Evolutionary conservation across 2,888 invertebrate species (phyloP), one percentile per base, ranked within the genome.

Genomic region (Sarcophaga variegata): DNA sequence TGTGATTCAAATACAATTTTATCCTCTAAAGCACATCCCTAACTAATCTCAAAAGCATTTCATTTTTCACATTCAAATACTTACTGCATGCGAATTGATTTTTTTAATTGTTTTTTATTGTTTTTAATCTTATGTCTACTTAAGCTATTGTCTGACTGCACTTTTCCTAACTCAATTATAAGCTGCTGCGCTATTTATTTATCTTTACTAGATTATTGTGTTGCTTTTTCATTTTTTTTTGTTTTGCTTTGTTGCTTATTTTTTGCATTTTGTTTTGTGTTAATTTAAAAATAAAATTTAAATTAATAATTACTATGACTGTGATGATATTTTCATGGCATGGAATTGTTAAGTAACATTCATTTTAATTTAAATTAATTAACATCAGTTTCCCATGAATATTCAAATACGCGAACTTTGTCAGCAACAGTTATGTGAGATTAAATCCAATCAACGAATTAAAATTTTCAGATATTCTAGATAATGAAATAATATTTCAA

Each of bases 281-380:
- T 69, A 47, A 47, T 47, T 69, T 47, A 45, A 37, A 37, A 37
- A 47, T 20, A 66, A 37, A 66, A 66, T 66, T 22, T 27, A 37
- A 66, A n/a, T 37, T 37, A 37, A n/a, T 11, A 45, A 67, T 67
- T 67, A 67, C 17, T 11, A 4, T 22, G 17, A 49, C 49, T 69
- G 49, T 70, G 49, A 25, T 70, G 49, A 25, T 70, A 70, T 70
- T 70, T 70, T 70, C 49, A 70, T 25, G n/a, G 17, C 37, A 3
- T 45, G 49, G 22, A 70, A 70, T 70, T 54, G 70, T 22, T 54
- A 70, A 70, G 70, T 70, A 70, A 54, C 70, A 54, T 70, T 25
- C 49, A 70, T 22, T 70, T 70, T 54, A 49, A 70, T 70, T 70
- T 22, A 70, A 49, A 49, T 70, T 25, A 25, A 70, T 70, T 54